A percentile compares a stretch with the other conserved stretches of the same genome.
phyloP scores from a whole-genome alignment of 1,140 invertebrate species.

The Zaprionus gabonicus region DNA sequence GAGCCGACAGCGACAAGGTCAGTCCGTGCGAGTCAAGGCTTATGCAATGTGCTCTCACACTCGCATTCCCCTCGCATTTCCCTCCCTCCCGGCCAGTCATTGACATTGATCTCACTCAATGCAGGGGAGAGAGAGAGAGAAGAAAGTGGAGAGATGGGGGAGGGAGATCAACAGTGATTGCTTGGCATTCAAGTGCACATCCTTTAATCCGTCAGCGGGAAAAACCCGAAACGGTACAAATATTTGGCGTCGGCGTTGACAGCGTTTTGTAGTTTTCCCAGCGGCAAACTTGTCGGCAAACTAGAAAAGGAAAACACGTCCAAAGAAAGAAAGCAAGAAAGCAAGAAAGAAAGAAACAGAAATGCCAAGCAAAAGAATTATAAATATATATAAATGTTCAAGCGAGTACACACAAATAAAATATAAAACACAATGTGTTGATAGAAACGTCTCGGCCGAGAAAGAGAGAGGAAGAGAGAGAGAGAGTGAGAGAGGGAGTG shows the following conservation, averaged over 20 bases:
- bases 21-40: neutral
- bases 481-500: slow-evolving; percentile 12
- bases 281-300: slow-evolving; percentile 44
- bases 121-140: neutral
- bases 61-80: neutral
- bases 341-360: neutral
- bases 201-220: slow-evolving; percentile 16
- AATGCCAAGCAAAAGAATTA: slow-evolving; percentile 23
- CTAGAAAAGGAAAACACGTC: slow-evolving; percentile 3
- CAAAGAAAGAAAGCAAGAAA: slow-evolving; percentile 2
- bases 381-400: slow-evolving; percentile 18
- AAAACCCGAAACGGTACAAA: slow-evolving; percentile 19
- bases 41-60: slow-evolving; percentile 6
- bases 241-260: slow-evolving; percentile 47
- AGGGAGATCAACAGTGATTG: neutral
- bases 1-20: slow-evolving; percentile 48
- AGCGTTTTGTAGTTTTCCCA: slow-evolving; percentile 41
- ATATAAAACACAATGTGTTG: slow-evolving; percentile 58
- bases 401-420: too few species aligned
- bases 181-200: slow-evolving; percentile 38
- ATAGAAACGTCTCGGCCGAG: slow-evolving; percentile 64
- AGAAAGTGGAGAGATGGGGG: too few species aligned
- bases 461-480: slow-evolving; percentile 17
- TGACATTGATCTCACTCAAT: slow-evolving; percentile 25
- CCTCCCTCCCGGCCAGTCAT: slow-evolving; percentile 15